Evolutionary conservation across 2,888 invertebrate species (phyloP), one percentile per base, ranked within the genome.

Genomic region (Platycheirus albimanus): DNA sequence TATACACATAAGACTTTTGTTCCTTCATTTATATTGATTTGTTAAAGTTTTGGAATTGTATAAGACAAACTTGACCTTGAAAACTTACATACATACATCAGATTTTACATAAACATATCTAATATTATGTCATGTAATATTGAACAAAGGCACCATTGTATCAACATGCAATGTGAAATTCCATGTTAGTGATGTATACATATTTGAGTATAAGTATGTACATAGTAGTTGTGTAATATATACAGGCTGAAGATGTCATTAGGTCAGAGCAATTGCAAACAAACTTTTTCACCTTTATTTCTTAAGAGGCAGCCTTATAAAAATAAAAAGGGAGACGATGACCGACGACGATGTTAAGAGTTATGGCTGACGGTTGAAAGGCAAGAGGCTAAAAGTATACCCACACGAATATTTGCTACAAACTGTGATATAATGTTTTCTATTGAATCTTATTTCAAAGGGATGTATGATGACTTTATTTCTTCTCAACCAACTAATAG

Each of bases 11-110:
- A n/a, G n/a, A n/a, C n/a, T n/a, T n/a, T n/a, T n/a, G n/a, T n/a
- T n/a, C n/a, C n/a, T n/a, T n/a, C n/a, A n/a, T n/a, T n/a, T 43
- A 11, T 45, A 61, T 61, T 61, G 61, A 61, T 61, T 61, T 30
- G 30, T 61, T 19, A 41, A 41, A 58, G 24, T 41, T 58, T 61
- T 61, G 45, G 19, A 28, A 30, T 61, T 61, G 17, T 24, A 20
- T 58, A 20, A 15, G 8, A 30, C 17, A 30, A 61, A 30, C 61
- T 43, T 61, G 61, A 45, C 45, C 61, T 61, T 61, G 30, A 17
- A 17, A 28, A n/a, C 13, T 41, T n/a, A n/a, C n/a, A 15, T 54
- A 54, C 1, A 8, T 28, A 28, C 5, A 15, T 24, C 15, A 11
- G 28, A 15, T 41, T 41, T 20, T 1, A 58, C 24, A 58, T 15